A percentile compares a stretch with the other conserved stretches of the same genome.
These are phyloP conservation scores for Gymnocypris eckloni DNA, from an alignment of 2,797 vertebrate species.

Conservation along the genomic window DNA sequence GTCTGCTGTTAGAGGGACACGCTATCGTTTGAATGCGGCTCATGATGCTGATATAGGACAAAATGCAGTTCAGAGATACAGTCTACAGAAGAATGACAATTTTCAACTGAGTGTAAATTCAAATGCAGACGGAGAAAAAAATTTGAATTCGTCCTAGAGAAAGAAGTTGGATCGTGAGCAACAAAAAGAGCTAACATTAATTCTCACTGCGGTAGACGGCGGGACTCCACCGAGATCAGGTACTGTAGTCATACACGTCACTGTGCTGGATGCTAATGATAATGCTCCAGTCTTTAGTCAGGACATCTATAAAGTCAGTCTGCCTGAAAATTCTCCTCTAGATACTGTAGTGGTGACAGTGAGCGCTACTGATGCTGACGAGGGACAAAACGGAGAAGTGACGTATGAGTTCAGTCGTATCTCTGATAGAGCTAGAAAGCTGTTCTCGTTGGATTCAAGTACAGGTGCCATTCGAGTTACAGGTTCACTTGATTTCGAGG, in stretches of 20 bases:
- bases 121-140: conserved; percentile 52
- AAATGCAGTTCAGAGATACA: conserved; percentile 66
- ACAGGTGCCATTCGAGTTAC: too few species aligned
- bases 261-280: conserved; percentile 48
- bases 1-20: conserved; percentile 59
- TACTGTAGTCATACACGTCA: conserved; percentile 11
- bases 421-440: too few species aligned
- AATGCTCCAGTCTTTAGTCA: conserved; percentile 20
- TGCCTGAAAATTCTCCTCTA: conserved; percentile 61
- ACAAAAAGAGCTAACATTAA: not conserved
- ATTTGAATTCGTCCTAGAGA: conserved; percentile 33
- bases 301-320: not conserved
- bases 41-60: conserved; percentile 71
- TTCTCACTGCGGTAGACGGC: conserved; percentile 24
- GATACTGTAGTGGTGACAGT: conserved; percentile 62
- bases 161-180: not conserved
- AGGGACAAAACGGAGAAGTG: too few species aligned
- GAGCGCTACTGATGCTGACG: not conserved
- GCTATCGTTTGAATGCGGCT: conserved; percentile 70
- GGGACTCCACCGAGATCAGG: conserved; percentile 8
- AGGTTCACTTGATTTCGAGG: too few species aligned
- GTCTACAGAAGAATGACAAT: conserved; percentile 58
- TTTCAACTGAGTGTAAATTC: conserved; percentile 61
- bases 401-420: too few species aligned
- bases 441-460: too few species aligned